These are phyloP conservation scores for Scolopax mira DNA, from an alignment of 2,113 vertebrate species.

Conservation along the genomic window DNA sequence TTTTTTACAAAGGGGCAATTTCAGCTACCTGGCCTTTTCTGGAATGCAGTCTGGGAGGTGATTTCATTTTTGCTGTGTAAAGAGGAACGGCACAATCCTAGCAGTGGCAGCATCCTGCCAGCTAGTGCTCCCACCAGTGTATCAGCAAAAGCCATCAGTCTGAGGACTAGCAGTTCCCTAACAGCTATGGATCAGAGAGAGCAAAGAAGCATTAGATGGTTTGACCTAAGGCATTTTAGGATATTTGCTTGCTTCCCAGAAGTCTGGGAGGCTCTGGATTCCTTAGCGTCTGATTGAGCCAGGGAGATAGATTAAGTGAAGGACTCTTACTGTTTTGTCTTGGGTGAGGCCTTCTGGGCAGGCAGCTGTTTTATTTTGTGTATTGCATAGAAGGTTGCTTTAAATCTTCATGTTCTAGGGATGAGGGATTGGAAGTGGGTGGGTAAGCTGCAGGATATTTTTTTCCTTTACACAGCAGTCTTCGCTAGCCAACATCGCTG, in stretches of 20 bases:
- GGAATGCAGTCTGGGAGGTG: not conserved
- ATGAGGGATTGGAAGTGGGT: not conserved
- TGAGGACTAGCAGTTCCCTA: not conserved
- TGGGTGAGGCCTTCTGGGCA: constrained; percentile 40
- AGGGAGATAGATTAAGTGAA: constrained; percentile 28
- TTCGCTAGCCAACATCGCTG: not conserved
- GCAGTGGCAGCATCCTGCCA: not conserved
- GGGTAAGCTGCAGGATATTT: not conserved
- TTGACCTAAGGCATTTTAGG: not conserved
- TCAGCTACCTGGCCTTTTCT: constrained; percentile 8
- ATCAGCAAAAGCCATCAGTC: not conserved
- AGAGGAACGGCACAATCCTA: not conserved
- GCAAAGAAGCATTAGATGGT: not conserved
- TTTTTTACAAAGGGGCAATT: not conserved
- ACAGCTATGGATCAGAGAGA: not conserved
- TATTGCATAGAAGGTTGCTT: constrained; percentile 12
- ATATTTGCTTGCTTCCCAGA: constrained; percentile 29
- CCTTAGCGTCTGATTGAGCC: not conserved
- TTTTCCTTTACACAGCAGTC: not conserved
- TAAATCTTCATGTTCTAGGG: not conserved
- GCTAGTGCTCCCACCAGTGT: not conserved
- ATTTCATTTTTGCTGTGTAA: not conserved
- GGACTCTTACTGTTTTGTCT: constrained; percentile 42
- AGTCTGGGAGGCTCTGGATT: constrained; percentile 39
- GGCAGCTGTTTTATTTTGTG: constrained; percentile 24